These are phyloP conservation scores for Anolis apletophallus DNA, from an alignment of 2,797 vertebrate genomes.

Conservation along the genomic window DNA sequence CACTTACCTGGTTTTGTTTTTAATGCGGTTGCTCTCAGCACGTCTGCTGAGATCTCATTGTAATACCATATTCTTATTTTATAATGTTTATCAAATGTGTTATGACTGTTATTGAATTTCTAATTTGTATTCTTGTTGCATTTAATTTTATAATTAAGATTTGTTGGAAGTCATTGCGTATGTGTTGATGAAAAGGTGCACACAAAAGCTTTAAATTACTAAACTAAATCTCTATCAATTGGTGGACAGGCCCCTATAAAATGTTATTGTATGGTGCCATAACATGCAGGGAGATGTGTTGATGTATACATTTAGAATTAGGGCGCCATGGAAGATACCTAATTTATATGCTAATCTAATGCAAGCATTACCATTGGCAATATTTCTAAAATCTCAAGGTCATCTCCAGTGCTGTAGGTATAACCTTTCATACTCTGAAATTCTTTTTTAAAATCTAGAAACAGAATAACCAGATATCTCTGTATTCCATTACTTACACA, in stretches of 20 bases:
- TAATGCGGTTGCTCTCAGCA: background rate
- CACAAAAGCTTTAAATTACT: background rate
- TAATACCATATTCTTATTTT: background rate
- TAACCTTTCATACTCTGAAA: background rate
- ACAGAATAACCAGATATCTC: background rate
- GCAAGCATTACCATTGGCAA: background rate
- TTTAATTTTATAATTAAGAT: conserved; percentile 1
- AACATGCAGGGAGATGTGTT: background rate
- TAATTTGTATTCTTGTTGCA: background rate
- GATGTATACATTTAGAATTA: conserved; percentile 2
- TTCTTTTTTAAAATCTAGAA: conserved; percentile 6
- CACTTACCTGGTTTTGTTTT: background rate
- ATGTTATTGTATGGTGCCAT: background rate
- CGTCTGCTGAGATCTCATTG: background rate
- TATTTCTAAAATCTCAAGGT: conserved; percentile 6
- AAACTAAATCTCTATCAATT: background rate
- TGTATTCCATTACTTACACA: conserved; percentile 17
- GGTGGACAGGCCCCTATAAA: background rate
- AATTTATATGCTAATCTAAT: background rate
- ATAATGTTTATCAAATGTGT: background rate
- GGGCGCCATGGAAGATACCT: background rate
- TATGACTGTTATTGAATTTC: background rate
- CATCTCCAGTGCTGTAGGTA: background rate
- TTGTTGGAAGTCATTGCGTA: background rate
- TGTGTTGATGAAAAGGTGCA: background rate